These are phyloP conservation scores for Acomys russatus DNA, from an alignment of 2,797 vertebrate species.

Conservation along the genomic window DNA sequence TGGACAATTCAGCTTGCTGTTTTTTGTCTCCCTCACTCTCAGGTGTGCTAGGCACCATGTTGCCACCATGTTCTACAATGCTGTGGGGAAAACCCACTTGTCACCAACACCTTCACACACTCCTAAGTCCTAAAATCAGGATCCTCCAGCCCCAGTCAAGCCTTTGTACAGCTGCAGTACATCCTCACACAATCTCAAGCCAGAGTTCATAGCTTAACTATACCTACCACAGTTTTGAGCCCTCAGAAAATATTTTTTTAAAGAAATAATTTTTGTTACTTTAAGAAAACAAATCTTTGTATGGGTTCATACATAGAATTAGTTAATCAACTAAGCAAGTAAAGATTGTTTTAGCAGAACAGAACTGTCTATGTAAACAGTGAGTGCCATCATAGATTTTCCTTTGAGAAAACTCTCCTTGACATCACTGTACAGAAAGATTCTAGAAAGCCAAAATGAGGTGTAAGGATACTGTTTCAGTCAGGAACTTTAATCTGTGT, in stretches of 20 bases:
- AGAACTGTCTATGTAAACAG: conserved; percentile 23
- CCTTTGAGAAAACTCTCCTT: conserved; percentile 38
- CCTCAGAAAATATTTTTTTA: not conserved
- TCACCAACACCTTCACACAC: not conserved
- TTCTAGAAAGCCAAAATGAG: not conserved
- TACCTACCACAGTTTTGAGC: not conserved
- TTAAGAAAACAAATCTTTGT: not conserved
- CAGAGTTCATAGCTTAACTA: not conserved
- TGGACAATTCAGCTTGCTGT: not conserved
- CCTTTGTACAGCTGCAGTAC: not conserved
- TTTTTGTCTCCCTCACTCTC: not conserved
- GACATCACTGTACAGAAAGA: not conserved
- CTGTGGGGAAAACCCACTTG: not conserved
- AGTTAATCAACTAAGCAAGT: not conserved
- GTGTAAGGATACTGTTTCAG: not conserved
- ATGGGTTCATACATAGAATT: not conserved
- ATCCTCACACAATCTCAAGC: not conserved
- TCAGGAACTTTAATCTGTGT: not conserved
- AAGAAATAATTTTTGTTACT: not conserved
- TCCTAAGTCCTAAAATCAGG: not conserved
- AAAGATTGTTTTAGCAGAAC: not conserved
- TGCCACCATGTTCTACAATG: not conserved
- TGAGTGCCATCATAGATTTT: not conserved
- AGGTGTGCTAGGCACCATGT: not conserved
- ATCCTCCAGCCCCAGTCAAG: not conserved